These are phyloP conservation scores for Hypena proboscidalis DNA, from an alignment of 2,888 invertebrate species.

Conservation along the genomic window DNA sequence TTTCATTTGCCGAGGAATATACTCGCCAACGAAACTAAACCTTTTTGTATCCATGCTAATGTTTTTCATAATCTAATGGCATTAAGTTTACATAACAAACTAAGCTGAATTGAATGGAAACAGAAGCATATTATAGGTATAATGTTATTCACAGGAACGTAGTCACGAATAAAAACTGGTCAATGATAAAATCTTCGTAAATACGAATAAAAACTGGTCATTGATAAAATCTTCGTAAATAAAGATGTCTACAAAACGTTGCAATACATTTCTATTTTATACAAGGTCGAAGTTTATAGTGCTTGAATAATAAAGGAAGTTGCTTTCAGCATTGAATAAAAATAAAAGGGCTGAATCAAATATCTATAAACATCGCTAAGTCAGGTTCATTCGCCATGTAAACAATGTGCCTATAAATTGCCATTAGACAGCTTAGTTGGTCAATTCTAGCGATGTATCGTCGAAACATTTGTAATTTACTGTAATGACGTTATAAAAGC, in stretches of 20 bases:
- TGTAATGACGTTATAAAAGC: constrained; percentile 41
- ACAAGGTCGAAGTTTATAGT: constrained; percentile 18
- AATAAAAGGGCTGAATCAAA: constrained; percentile 32
- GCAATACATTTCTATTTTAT: constrained; percentile 24
- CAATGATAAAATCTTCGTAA: no score
- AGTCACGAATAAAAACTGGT: no score
- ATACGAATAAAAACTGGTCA: no score
- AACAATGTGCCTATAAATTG: constrained; percentile 46
- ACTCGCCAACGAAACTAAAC: no score
- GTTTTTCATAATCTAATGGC: no score
- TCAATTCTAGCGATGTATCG: constrained; percentile 35
- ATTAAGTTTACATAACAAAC: no score
- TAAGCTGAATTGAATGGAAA: no score
- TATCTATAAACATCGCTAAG: constrained; percentile 38
- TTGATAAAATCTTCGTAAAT: no score
- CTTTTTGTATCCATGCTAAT: no score
- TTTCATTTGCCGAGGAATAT: no score
- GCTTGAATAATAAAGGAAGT: constrained; percentile 35
- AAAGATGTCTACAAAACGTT: constrained; percentile 8
- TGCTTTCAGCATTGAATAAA: constrained; percentile 38
- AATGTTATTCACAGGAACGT: no score
- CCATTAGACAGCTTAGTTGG: constrained; percentile 45
- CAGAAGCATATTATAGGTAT: no score
- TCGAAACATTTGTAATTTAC: constrained; percentile 42
- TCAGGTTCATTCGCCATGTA: constrained; percentile 39